Evolutionary conservation across 2,888 invertebrate species (phyloP), one percentile per base, ranked within the genome.

Genomic region (Tipula confusa): DNA sequence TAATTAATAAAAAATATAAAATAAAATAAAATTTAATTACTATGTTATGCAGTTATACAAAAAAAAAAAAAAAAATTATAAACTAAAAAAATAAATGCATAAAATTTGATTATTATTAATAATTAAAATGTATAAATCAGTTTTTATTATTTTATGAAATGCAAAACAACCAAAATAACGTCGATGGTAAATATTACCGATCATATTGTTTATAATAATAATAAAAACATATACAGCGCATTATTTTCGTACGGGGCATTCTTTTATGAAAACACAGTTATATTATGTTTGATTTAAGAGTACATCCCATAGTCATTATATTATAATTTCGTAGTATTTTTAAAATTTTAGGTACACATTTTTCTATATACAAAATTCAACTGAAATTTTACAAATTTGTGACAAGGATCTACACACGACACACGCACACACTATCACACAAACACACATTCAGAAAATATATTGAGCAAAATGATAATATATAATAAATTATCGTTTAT

Each of bases 51-150:
- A 64, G 9, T 38, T 38, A 24, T 7, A 13, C 18, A 64, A 64
- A 64, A 24, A 64, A 24, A 64, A 38, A 13, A 38, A 13, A 38
- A 13, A 64, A 64, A 11, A 24, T 64, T 64, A 64, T 24, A 64
- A 64, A 64, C 64, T 64, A 24, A 64, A 43, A 64, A 64, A 64
- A 64, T 64, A 64, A 64, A 64, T 64, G 64, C 64, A 64, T 64
- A 13, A 64, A 24, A 64, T 64, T 64, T 64, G 7, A 64, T 64
- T 64, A 64, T 11, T 24, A 48, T 33, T 33, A 33, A 33, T 48
- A 24, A 24, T 43, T 43, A 2, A 43, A 43, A 43, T 43, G 2
- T n/a, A 43, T n/a, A 7, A 9, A 64, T n/a, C n/a, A 43, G n/a
- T 43, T 64, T 64, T 24, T 24, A 64, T n/a, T n/a, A n/a, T n/a